A percentile compares a stretch with the other conserved stretches of the same genome.
Evolutionary conservation across 1,140 invertebrate species (phyloP).

Genomic region (Neodiprion fabricii): DNA sequence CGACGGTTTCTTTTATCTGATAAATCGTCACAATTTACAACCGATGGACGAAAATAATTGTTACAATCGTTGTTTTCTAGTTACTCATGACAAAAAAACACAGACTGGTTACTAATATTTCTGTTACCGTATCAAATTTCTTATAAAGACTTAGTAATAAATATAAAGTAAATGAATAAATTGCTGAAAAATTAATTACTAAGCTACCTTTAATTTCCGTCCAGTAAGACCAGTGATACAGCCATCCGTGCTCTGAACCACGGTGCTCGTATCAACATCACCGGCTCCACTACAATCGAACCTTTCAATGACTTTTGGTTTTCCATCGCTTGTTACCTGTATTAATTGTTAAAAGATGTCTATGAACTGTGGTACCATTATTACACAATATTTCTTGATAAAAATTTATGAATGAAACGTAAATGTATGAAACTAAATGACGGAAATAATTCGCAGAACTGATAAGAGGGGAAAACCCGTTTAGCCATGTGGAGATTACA

Average conservation of each 20-base stretch:
- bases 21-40: slow-evolving; percentile 5
- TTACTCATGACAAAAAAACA: too few relatives aligned
- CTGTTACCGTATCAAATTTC: too few relatives aligned
- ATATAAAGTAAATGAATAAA: slow-evolving; percentile 20
- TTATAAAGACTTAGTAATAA: neutral
- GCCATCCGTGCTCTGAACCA: slow-evolving; percentile 80
- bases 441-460: neutral
- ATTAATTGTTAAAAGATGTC: slow-evolving; percentile 29
- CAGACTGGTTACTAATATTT: too few relatives aligned
- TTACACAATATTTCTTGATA: slow-evolving; percentile 32
- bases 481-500: too few relatives aligned
- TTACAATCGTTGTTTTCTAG: slow-evolving; percentile 12
- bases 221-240: slow-evolving; percentile 87
- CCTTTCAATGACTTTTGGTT: slow-evolving; percentile 92
- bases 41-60: neutral
- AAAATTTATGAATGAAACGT: slow-evolving; percentile 39
- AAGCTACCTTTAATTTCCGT: slow-evolving; percentile 81
- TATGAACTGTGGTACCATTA: slow-evolving; percentile 14
- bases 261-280: slow-evolving; percentile 88
- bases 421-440: slow-evolving; percentile 16
- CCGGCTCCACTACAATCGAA: slow-evolving; percentile 95
- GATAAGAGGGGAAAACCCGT: neutral
- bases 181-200: slow-evolving; percentile 10
- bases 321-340: slow-evolving; percentile 86
- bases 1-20: slow-evolving; percentile 1